Percentiles rank a stretch among this genome's conserved stretches.
These are phyloP conservation scores for Spilarctia lutea DNA, from an alignment of 2,888 invertebrate genomes.

Conservation along the genomic window DNA sequence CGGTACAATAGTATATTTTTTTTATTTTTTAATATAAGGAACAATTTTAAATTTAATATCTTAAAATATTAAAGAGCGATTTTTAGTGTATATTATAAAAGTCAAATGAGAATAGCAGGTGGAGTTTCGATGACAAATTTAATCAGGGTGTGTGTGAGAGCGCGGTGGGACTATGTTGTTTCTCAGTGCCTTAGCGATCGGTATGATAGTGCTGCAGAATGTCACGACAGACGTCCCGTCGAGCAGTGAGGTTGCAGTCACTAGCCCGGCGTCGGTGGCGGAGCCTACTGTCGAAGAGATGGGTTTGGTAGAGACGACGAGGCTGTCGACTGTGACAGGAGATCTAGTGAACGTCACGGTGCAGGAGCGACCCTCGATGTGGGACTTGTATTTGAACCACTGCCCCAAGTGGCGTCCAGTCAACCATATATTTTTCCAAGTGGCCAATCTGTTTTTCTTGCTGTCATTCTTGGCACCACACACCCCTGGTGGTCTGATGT, in stretches of 20 bases:
- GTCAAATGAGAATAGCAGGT: constrained; percentile 76
- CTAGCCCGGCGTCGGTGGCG: constrained; percentile 59
- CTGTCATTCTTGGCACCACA: constrained; percentile 93
- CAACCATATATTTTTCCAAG: constrained; percentile 94
- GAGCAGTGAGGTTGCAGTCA: constrained; percentile 74
- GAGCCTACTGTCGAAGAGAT: constrained; percentile 64
- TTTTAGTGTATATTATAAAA: constrained; percentile 59
- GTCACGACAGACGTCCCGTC: constrained; percentile 75
- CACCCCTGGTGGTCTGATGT: constrained; percentile 91
- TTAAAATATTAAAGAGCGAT: constrained; percentile 38
- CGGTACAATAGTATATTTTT: constrained; percentile 42
- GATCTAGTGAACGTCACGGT: constrained; percentile 80
- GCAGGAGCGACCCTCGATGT: constrained; percentile 80
- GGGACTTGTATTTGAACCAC: constrained; percentile 84
- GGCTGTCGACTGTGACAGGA: constrained; percentile 61
- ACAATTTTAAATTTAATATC: constrained; percentile 33
- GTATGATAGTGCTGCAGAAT: constrained; percentile 81
- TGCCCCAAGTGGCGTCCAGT: constrained; percentile 89
- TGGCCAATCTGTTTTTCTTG: constrained; percentile 94
- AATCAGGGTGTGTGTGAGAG: constrained; percentile 57
- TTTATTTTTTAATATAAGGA: constrained; percentile 44
- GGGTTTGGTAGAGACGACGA: constrained; percentile 77
- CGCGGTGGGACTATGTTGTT: constrained; percentile 84
- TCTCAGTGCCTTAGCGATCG: constrained; percentile 83
- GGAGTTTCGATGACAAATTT: constrained; percentile 71